Evolutionary conservation across 2,113 vertebrate genomes (phyloP).

Genomic region (Epinephelus fuscoguttatus): DNA sequence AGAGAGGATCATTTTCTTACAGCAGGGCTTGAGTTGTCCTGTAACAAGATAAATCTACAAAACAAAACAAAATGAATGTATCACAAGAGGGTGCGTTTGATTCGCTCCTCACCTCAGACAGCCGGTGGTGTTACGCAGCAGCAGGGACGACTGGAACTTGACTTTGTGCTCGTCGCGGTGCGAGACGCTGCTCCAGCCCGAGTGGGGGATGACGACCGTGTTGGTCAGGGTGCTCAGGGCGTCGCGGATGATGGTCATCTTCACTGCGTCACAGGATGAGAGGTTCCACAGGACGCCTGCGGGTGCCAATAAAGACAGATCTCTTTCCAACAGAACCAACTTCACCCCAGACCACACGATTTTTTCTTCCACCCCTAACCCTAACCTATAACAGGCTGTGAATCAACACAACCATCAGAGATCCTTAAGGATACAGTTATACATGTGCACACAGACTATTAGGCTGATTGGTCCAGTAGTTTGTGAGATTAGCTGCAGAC

Average conservation of each 20-base stretch:
- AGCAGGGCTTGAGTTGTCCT: too few species aligned
- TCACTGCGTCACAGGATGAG: slow-evolving; percentile 96
- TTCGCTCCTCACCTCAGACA: slow-evolving; percentile 90
- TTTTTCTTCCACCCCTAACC: too few species aligned
- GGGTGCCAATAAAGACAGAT: neutral
- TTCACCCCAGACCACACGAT: too few species aligned
- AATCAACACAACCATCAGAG: too few species aligned
- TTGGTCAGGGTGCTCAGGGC: slow-evolving; percentile 94
- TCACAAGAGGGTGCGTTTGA: neutral
- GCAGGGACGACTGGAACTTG: slow-evolving; percentile 95
- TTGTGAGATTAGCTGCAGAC: too few species aligned
- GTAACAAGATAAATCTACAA: too few species aligned
- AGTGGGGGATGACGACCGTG: slow-evolving; percentile 97
- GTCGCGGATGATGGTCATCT: slow-evolving; percentile 98
- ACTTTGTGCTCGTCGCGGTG: slow-evolving; percentile 94
- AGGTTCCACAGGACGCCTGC: slow-evolving; percentile 98
- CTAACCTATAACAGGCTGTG: too few species aligned
- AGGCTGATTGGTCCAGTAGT: too few species aligned
- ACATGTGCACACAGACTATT: too few species aligned
- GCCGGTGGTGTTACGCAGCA: slow-evolving; percentile 96
- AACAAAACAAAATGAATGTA: neutral
- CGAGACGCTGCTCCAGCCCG: slow-evolving; percentile 94
- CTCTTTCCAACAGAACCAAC: too few species aligned
- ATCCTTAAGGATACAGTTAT: too few species aligned
- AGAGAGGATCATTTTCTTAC: neutral